Base-by-base conservation (phyloP, 1,140 invertebrate genomes). In the Tetramorium simillimum region DNA sequence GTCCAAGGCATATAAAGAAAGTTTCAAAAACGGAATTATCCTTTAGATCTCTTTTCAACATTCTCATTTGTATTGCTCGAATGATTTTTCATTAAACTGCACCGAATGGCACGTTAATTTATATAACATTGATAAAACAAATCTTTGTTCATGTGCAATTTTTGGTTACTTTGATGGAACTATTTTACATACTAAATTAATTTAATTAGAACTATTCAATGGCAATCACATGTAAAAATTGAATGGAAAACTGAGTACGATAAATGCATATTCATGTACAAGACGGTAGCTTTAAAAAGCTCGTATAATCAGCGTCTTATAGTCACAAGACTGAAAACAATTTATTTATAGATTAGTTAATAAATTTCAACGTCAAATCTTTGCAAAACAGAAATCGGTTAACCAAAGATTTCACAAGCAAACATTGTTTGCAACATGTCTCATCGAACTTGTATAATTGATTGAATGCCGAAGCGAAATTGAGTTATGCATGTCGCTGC, bases 181-280 rank as follows among this genome's bases (percentile, higher is more conserved):
- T 37, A 60, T 24, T 43, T 43, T 51, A n/a, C 33, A 33, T n/a
- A 49, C 18, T 28, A 2, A 12, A n/a, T 63, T 43, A 28, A 33
- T 40, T 60, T 43, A 37, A 76, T 76, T 60, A 14, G 62, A 77
- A 63, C 6, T 18, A 46, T 62, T 46, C 43, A 28, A 62, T 75
- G 16, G 0, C 16, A 40, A 76, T 56, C n/a, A 62, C 5, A 9
- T 43, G 3, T 56, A 10, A 18, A 40, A 14, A 12, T 33, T 62
- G 33, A 63, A 65, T 56, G 9, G 40, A 37, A 33, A 58, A 72
- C 3, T 70, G 24, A 73, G 1, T 56, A 5, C 37, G 28, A 58
- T 21, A 16, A 56, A 56, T 24, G 43, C n/a, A 70, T 43, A 9
- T 70, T 28, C 9, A 18, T 21, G 18, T 51, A 18, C 1, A 37